Evolutionary conservation across 2,797 vertebrate species (phyloP).

Genomic region (Podarcis siculus): DNA sequence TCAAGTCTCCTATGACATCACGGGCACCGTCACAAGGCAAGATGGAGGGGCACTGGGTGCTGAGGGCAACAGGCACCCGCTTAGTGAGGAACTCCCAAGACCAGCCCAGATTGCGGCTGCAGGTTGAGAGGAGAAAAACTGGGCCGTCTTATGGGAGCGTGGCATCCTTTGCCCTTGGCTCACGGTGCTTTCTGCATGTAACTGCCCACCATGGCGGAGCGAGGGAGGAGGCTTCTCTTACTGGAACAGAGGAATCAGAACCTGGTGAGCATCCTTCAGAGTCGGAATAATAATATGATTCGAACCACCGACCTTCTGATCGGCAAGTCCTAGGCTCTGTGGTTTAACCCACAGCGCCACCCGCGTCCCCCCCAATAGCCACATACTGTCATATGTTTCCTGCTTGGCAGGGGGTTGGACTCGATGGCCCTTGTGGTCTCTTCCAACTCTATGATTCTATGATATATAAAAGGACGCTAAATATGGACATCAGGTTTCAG

Average conservation of each 20-base stretch:
- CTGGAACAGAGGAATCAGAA: constrained; percentile 26
- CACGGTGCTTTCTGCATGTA: neutral
- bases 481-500: too few species aligned
- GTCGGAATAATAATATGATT: too few species aligned
- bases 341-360: too few species aligned
- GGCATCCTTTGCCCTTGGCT: neutral
- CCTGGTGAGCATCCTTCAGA: neutral
- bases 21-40: neutral
- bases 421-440: too few species aligned
- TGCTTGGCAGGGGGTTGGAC: too few species aligned
- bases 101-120: neutral
- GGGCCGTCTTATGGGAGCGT: fast-evolving
- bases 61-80: neutral
- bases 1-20: constrained; percentile 13
- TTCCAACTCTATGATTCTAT: too few species aligned
- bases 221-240: neutral
- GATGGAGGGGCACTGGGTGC: neutral
- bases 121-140: neutral
- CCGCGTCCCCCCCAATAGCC: too few species aligned
- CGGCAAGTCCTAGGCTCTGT: too few species aligned
- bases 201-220: constrained; percentile 7
- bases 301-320: too few species aligned
- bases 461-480: too few species aligned
- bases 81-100: neutral
- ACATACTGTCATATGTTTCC: too few species aligned